Evolutionary conservation across 1,140 invertebrate species (phyloP).

Genomic region (Drosophila biarmipes): DNA sequence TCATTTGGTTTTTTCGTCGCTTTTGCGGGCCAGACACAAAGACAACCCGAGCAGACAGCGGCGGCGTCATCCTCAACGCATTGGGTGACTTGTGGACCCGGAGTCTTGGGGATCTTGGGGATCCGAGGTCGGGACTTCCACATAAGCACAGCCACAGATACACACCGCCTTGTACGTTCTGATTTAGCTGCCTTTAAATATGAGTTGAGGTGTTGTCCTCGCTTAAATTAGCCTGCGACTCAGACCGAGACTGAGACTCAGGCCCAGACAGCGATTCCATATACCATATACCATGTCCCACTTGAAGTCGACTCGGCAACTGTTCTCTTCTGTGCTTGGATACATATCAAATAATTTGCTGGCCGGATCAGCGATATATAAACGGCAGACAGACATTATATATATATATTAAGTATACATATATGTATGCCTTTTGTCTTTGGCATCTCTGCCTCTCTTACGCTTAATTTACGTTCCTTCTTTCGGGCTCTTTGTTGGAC

Average conservation of each 20-base stretch:
- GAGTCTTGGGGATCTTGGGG: slow-evolving; percentile 22
- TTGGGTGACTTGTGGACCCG: slow-evolving; percentile 48
- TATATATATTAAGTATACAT: slow-evolving; percentile 40
- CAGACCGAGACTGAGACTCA: slow-evolving; percentile 15
- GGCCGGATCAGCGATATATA: slow-evolving; percentile 10
- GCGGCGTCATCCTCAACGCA: slow-evolving; percentile 43
- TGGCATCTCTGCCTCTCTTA: slow-evolving; percentile 41
- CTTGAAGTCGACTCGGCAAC: slow-evolving; percentile 24
- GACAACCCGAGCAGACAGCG: slow-evolving; percentile 68
- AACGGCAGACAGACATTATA: slow-evolving; percentile 35
- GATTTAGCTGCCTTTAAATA: slow-evolving; percentile 83
- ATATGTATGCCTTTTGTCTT: slow-evolving; percentile 68
- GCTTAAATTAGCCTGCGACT: slow-evolving; percentile 80
- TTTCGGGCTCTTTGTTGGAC: slow-evolving; percentile 55
- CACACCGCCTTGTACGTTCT: slow-evolving; percentile 35
- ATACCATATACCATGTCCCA: slow-evolving; percentile 14
- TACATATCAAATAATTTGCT: slow-evolving; percentile 52
- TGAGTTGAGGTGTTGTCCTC: slow-evolving; percentile 84
- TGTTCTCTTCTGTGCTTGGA: neutral
- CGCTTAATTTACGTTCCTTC: slow-evolving; percentile 64
- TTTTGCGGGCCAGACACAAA: slow-evolving; percentile 75
- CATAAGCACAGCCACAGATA: slow-evolving; percentile 48
- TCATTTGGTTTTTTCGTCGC: slow-evolving; percentile 33
- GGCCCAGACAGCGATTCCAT: slow-evolving; percentile 20
- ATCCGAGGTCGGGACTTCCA: slow-evolving; percentile 52